phyloP scores from a whole-genome alignment of 2,797 vertebrate species.

The Microctenopoma lineatum region DNA sequence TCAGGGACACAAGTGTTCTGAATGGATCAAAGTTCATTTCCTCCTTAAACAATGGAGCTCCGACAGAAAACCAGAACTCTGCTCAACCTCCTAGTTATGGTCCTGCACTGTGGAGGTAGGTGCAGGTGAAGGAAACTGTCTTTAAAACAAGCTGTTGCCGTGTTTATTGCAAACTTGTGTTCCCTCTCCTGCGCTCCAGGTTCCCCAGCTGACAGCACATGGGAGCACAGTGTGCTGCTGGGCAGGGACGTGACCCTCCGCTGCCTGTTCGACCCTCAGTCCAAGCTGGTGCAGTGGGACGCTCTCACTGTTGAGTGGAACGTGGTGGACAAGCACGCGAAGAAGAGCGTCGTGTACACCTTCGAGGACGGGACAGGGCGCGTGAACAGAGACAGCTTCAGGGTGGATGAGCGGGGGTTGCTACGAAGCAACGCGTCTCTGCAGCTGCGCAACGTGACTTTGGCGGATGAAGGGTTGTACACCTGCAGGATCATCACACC shows the following conservation, averaged over 20 bases:
- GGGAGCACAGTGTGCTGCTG: slow-evolving; percentile 27
- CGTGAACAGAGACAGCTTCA: slow-evolving; percentile 28
- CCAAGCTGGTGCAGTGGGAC: slow-evolving; percentile 27
- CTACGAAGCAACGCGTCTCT: slow-evolving; percentile 65
- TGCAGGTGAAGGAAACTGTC: background rate
- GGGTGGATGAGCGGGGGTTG: slow-evolving; percentile 45
- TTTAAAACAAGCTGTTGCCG: background rate
- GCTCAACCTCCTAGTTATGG: slow-evolving; percentile 17
- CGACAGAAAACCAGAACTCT: background rate
- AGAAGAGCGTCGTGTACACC: slow-evolving; percentile 53
- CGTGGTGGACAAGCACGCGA: slow-evolving; percentile 14
- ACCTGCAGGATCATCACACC: slow-evolving; percentile 72
- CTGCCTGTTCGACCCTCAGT: slow-evolving; percentile 38
- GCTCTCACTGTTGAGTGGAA: slow-evolving; percentile 68
- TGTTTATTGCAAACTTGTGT: background rate
- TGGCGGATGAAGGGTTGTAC: slow-evolving; percentile 72
- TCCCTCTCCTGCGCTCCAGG: slow-evolving; percentile 26
- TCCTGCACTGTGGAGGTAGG: slow-evolving; percentile 47
- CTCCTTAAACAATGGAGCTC: slow-evolving; percentile 27
- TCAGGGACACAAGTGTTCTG: background rate
- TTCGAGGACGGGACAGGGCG: slow-evolving; percentile 50
- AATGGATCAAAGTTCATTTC: background rate
- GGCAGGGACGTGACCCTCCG: slow-evolving; percentile 45
- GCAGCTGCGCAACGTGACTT: slow-evolving; percentile 55
- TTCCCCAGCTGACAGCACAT: background rate